Evolutionary conservation across 2,113 vertebrate genomes (phyloP).

Genomic region (Heterocephalus glaber): DNA sequence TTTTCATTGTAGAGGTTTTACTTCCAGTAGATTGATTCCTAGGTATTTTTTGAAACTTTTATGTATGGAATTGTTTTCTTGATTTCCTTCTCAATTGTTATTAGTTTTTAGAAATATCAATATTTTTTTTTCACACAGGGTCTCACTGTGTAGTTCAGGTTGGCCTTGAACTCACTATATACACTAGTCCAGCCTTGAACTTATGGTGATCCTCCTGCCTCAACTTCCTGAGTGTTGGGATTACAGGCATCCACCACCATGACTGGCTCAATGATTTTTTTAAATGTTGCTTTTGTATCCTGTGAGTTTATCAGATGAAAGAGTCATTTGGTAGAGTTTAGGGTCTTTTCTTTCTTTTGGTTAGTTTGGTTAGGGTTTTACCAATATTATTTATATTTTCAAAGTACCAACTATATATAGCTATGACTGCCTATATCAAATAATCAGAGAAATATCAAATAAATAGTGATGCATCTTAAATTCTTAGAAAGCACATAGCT

Average conservation of each 20-base stretch:
- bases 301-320: neutral
- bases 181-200: neutral
- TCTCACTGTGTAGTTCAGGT: neutral
- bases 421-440: neutral
- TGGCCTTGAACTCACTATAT: neutral
- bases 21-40: neutral
- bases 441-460: neutral
- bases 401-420: neutral
- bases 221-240: neutral
- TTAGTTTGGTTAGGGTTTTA: neutral
- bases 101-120: neutral
- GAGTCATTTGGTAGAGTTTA: neutral
- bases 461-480: neutral
- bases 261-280: neutral
- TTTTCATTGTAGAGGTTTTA: neutral
- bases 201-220: neutral
- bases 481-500: neutral
- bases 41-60: neutral
- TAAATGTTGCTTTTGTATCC: neutral
- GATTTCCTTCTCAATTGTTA: neutral
- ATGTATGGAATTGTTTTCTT: neutral
- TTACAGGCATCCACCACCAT: neutral
- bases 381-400: neutral
- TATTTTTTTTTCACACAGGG: neutral
- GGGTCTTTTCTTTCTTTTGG: neutral